phyloP scores from a whole-genome alignment of 2,797 vertebrate species.

The Ptychobarbus kaznakovi region DNA sequence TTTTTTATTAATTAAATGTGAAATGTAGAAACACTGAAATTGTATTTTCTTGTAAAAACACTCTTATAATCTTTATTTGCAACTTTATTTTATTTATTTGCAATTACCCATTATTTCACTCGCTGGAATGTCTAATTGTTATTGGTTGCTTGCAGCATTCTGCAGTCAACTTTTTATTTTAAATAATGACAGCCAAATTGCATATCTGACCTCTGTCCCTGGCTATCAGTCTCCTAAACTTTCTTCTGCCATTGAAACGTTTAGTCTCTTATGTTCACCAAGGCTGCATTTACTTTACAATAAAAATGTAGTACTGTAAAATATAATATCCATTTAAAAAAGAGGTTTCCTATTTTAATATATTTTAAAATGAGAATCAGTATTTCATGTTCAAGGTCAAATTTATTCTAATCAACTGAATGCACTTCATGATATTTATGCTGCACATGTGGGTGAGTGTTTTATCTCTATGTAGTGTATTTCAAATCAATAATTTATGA shows the following conservation, averaged over 20 bases:
- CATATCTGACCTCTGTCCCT: not conserved
- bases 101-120: not conserved
- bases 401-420: not conserved
- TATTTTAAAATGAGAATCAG: not conserved
- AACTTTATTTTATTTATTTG: not conserved
- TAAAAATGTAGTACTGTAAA: not conserved
- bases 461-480: not conserved
- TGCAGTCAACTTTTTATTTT: not conserved
- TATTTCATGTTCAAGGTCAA: slow-evolving; percentile 4
- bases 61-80: not conserved
- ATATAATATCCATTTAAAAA: not conserved
- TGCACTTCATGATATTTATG: not conserved
- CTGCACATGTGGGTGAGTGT: not conserved
- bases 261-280: not conserved
- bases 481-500: slow-evolving; percentile 7
- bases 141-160: not conserved
- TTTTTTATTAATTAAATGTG: not conserved
- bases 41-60: not conserved
- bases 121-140: not conserved
- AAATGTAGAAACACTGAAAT: not conserved
- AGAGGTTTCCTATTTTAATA: not conserved
- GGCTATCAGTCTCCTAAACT: not conserved
- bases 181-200: not conserved
- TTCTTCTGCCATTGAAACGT: not conserved
- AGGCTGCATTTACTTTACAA: not conserved